phyloP scores from a whole-genome alignment of 2,888 invertebrate species.

The Mythimna vitellina region DNA sequence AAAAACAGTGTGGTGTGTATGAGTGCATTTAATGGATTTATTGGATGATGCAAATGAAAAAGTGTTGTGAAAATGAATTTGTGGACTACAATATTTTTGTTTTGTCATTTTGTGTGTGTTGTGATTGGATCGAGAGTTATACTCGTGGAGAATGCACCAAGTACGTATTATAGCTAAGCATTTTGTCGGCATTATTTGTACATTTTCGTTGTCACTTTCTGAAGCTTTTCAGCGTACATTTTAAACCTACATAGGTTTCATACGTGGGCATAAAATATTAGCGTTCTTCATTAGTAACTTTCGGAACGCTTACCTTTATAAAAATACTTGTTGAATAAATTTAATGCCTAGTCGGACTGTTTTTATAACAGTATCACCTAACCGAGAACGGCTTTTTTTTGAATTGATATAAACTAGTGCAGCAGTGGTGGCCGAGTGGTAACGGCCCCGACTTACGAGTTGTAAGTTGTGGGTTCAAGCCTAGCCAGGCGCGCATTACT shows the following conservation, averaged over 20 bases:
- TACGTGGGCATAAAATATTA: too few relatives aligned
- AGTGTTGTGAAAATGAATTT: constrained; percentile 83
- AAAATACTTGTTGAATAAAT: too few relatives aligned
- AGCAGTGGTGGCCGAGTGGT: too few relatives aligned
- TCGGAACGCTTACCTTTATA: too few relatives aligned
- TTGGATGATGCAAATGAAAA: constrained; percentile 73
- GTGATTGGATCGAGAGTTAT: constrained; percentile 82
- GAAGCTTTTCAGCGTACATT: not conserved
- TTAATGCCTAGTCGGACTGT: too few relatives aligned
- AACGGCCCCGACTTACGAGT: too few relatives aligned
- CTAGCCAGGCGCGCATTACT: too few relatives aligned
- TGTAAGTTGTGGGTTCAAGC: too few relatives aligned
- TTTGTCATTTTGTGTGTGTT: constrained; percentile 75
- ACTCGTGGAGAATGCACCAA: constrained; percentile 87
- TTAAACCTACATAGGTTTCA: not conserved
- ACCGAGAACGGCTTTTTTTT: too few relatives aligned
- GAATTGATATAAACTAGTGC: too few relatives aligned
- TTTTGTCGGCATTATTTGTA: not conserved
- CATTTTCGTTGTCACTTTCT: not conserved
- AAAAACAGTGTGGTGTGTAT: constrained; percentile 48
- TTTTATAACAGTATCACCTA: too few relatives aligned
- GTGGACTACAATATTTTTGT: constrained; percentile 72
- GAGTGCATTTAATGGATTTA: constrained; percentile 65
- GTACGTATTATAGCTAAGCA: constrained; percentile 74
- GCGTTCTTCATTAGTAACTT: too few relatives aligned